Conservation (phyloP, 2,888 invertebrate species). For the Pheosia tremula region DNA sequence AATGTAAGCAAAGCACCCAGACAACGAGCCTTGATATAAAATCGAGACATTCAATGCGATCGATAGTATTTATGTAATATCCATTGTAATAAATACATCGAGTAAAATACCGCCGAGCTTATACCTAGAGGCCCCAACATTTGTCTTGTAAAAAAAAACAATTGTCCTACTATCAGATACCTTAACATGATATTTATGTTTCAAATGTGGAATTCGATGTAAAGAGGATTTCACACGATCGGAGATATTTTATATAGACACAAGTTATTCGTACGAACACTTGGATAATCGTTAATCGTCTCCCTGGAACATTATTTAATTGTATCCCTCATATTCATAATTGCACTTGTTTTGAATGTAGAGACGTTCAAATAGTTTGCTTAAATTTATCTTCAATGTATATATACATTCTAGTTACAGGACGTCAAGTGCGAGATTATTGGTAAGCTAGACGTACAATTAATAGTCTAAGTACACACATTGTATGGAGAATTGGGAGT, state of each 20-base stretch:
- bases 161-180: conserved; percentile 16
- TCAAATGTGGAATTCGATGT: conserved; percentile 13
- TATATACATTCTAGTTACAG: no score
- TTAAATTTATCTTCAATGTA: no score
- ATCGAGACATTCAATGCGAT: background rate
- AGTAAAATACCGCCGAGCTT: conserved; percentile 8
- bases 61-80: background rate
- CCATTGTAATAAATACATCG: background rate
- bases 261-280: no score
- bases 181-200: conserved; percentile 32
- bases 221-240: conserved; percentile 13
- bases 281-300: no score
- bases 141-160: conserved; percentile 33
- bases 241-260: background rate
- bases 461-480: no score
- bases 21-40: background rate
- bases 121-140: conserved; percentile 21
- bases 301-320: no score
- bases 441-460: no score
- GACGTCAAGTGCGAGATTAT: no score
- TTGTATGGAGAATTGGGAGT: no score
- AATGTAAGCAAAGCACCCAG: background rate
- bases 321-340: no score
- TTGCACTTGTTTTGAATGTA: no score
- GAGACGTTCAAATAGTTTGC: no score